Base-by-base conservation (phyloP, 2,113 vertebrate genomes). In the Clarias batrachus region DNA sequence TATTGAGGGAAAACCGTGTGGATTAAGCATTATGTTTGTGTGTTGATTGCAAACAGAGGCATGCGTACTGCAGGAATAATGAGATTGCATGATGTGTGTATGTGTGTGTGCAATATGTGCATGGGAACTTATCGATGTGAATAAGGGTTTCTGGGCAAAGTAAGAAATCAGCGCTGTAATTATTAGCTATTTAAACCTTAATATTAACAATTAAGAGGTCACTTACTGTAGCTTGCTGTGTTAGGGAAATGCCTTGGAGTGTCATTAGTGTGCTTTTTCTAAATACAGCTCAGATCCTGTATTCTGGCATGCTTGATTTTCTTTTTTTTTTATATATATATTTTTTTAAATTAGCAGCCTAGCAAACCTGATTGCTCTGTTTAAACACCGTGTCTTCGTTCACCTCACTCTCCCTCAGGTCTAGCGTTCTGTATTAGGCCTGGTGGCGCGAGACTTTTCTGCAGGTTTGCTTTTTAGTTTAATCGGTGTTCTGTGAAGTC, bases 11-110 rank as follows among this genome's bases (percentile, higher is more conserved):
- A 80, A 80, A 60, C 78, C 23, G 30, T 30, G 76, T 80, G 27
- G 78, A 80, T 80, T 60, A 80, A 80, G 60, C 78, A 60, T 60
- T 30, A 76, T 27, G 73, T 60, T 59, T 60, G 17, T 80, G 27
- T 60, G 27, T 37, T 80, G 56, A 37, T 60, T 60, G 78, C 78
- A 59, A 80, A 60, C 10, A 80, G 27, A 59, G 17, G 77, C 59
- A 79, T 33, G 56, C 11, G 27, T n/a, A 59, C 17, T 59, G 27
- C n/a, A 33, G 27, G n/a, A 79, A 33, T 59, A 79, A 59, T 59
- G 27, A 79, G 54, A 57, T 79, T 79, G 8, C 33, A 7, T 14
- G 12, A 0, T 41, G 37, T 41, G 71, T 10, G 33, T 17, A 4
- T 37, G 17, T 41, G 19, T 27, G n/a, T 4, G 65, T 30, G n/a